Evolutionary conservation across 2,797 vertebrate species (phyloP).

Genomic region (Poeciliopsis paucimaculata): DNA sequence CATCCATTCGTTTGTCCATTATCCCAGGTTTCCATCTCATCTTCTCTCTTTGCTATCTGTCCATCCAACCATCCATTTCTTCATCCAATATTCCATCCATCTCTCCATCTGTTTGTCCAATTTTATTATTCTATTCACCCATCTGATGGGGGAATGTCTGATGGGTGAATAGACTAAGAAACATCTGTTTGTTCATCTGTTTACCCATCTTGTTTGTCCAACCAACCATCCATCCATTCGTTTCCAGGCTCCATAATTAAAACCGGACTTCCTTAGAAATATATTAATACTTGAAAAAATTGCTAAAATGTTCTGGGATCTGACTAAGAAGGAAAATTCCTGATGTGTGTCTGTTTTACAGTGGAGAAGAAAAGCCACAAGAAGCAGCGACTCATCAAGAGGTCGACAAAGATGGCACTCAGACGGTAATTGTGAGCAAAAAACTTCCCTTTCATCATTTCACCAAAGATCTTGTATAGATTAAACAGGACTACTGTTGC

Average conservation of each 20-base stretch:
- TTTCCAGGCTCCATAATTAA: not conserved
- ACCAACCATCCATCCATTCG: not conserved
- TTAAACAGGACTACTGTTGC: not conserved
- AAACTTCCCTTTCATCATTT: not conserved
- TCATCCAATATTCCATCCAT: not conserved
- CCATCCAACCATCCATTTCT: not conserved
- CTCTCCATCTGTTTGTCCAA: not conserved
- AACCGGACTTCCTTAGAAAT: not conserved
- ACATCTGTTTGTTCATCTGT: not conserved
- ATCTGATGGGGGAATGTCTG: not conserved
- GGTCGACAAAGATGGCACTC: conserved; percentile 85
- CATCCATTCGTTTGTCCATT: not conserved
- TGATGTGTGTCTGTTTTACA: conserved; percentile 50
- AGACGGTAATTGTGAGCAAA: conserved; percentile 87
- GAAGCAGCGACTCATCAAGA: conserved; percentile 79
- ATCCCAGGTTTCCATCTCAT: not conserved
- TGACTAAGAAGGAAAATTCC: not conserved
- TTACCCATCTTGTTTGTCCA: not conserved
- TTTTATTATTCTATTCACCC: too few relatives aligned
- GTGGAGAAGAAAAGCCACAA: conserved; percentile 62
- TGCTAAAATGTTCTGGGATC: not conserved
- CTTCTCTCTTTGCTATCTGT: too few relatives aligned
- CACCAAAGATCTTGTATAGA: not conserved
- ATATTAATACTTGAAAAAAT: not conserved
- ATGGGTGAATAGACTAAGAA: too few relatives aligned